These are phyloP conservation scores for Notolepis coatsorum DNA, from an alignment of 2,797 vertebrate species.

Conservation along the genomic window DNA sequence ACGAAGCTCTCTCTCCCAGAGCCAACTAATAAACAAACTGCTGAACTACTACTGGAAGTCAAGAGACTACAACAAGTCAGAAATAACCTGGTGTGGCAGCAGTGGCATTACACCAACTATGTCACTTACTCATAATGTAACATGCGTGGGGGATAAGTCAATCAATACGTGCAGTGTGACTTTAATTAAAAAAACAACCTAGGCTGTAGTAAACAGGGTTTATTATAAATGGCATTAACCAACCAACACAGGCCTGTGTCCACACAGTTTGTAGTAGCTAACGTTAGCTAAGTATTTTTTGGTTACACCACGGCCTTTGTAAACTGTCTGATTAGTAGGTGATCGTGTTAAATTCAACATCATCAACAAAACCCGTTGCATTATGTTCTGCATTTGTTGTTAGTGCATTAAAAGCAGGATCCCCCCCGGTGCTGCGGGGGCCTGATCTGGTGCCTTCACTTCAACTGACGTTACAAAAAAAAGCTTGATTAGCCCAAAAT, in stretches of 20 bases:
- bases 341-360: neutral
- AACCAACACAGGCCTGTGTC: constrained; percentile 46
- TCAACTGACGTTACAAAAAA: constrained; percentile 78
- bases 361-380: too few species aligned
- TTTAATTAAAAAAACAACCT: neutral
- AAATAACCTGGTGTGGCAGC: neutral
- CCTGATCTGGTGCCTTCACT: constrained; percentile 73
- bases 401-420: constrained; percentile 66
- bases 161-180: neutral
- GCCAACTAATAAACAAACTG: too few species aligned
- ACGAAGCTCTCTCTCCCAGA: too few species aligned
- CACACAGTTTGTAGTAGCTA: constrained; percentile 31
- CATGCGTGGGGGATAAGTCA: neutral
- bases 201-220: constrained; percentile 2
- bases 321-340: too few species aligned
- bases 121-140: neutral
- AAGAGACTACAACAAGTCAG: too few species aligned
- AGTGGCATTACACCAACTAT: neutral
- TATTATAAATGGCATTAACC: constrained; percentile 14
- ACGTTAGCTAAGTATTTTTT: constrained; percentile 8
- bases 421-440: constrained; percentile 63
- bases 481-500: constrained; percentile 82
- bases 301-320: constrained; percentile 17
- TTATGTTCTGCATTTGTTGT: constrained; percentile 28
- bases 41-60: too few species aligned